phyloP scores from a whole-genome alignment of 2,797 vertebrate genomes.

The Gouania willdenowi region DNA sequence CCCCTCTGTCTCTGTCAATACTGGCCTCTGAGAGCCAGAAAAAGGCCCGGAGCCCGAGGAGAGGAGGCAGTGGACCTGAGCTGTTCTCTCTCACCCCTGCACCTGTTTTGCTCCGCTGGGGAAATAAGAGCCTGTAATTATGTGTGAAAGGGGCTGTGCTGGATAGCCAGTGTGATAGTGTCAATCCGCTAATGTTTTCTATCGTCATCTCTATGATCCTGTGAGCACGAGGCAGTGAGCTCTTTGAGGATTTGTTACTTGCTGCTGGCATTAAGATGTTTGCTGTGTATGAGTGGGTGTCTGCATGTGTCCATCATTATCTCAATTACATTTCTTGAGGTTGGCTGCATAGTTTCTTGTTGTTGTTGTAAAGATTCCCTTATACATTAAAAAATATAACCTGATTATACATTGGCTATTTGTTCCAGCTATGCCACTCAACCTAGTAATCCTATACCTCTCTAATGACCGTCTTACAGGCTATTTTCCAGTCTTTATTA shows the following conservation, averaged over 20 bases:
- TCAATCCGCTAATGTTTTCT: conserved; percentile 71
- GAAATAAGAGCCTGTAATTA: conserved; percentile 75
- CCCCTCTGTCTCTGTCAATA: conserved; percentile 59
- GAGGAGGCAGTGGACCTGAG: conserved; percentile 67
- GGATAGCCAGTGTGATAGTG: conserved; percentile 66
- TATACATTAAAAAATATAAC: no score
- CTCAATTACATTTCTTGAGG: no score
- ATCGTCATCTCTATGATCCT: conserved; percentile 42
- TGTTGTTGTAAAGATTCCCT: no score
- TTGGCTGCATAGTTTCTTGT: no score
- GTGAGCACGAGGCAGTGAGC: conserved; percentile 11
- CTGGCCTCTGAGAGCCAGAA: conserved; percentile 60
- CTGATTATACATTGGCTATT: no score
- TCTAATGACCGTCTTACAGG: no score
- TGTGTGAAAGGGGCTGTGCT: conserved; percentile 67
- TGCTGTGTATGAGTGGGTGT: background rate
- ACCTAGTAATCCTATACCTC: no score
- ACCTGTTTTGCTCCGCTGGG: conserved; percentile 80
- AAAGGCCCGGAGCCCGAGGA: conserved; percentile 69
- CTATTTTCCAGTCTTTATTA: no score
- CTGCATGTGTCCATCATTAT: background rate
- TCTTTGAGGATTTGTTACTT: conserved; percentile 38
- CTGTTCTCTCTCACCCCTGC: conserved; percentile 55
- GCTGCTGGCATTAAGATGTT: conserved; percentile 17
- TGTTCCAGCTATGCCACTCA: no score